Conservation (phyloP, 2,888 invertebrate species). For the Napeogenes sylphis region DNA sequence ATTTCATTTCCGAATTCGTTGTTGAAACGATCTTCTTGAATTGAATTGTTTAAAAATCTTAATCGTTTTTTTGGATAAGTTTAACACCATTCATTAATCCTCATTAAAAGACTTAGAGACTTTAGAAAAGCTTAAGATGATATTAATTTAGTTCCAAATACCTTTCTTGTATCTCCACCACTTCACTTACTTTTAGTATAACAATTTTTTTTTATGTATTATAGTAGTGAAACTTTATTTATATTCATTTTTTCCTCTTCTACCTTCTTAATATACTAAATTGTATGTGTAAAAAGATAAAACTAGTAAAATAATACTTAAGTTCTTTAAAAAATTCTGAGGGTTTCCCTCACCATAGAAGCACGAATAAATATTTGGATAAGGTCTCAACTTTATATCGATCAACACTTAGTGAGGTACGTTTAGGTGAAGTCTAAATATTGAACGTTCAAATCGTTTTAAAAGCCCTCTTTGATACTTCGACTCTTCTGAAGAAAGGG, state of each 20-base stretch:
- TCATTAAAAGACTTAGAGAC: background rate
- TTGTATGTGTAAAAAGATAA: background rate
- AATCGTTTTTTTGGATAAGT: slow-evolving; percentile 17
- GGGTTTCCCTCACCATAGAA: background rate
- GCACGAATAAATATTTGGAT: slow-evolving; percentile 4
- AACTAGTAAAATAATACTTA: background rate
- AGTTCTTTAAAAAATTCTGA: background rate
- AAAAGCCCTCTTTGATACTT: slow-evolving; percentile 41
- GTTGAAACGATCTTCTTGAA: slow-evolving; percentile 19
- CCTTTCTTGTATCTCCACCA: too few relatives aligned
- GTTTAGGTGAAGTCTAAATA: slow-evolving; percentile 23
- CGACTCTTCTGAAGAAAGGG: slow-evolving; percentile 38
- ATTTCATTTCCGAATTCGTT: slow-evolving; percentile 29
- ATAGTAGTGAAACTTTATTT: too few relatives aligned
- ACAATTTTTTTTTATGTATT: too few relatives aligned
- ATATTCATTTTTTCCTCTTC: too few relatives aligned
- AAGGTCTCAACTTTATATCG: slow-evolving; percentile 12
- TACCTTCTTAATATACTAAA: background rate
- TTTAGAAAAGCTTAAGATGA: too few relatives aligned
- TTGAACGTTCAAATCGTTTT: slow-evolving; percentile 19
- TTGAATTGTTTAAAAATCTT: slow-evolving; percentile 27
- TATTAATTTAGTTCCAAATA: too few relatives aligned
- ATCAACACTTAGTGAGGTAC: slow-evolving; percentile 14
- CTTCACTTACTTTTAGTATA: too few relatives aligned
- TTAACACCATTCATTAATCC: slow-evolving; percentile 1